A percentile compares a stretch with the other conserved stretches of the same genome.
phyloP scores from a whole-genome alignment of 2,113 vertebrate genomes.

The Raja brachyura region DNA sequence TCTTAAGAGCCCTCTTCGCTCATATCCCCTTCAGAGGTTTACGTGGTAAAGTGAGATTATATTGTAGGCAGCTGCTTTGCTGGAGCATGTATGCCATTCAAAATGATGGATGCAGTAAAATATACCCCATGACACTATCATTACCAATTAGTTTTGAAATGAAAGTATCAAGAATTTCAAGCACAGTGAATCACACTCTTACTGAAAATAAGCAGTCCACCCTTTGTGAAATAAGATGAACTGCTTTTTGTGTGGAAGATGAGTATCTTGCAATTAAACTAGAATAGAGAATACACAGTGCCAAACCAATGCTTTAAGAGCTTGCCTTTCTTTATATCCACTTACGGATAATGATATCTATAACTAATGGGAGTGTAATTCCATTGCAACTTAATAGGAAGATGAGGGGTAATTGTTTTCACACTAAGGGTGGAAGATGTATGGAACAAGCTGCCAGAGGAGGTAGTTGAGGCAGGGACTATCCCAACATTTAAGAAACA shows the following conservation, averaged over 20 bases:
- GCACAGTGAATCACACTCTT: background rate
- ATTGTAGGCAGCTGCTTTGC: background rate
- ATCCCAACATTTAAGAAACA: too few relatives aligned
- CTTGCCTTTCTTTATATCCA: background rate
- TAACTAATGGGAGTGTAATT: background rate
- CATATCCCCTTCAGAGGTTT: background rate
- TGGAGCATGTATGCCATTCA: background rate
- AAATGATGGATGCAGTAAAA: constrained; percentile 1
- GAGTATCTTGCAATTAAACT: background rate
- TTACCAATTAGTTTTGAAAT: background rate
- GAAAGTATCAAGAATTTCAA: background rate
- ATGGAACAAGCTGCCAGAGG: too few relatives aligned
- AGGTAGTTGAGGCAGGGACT: too few relatives aligned
- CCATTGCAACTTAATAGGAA: background rate
- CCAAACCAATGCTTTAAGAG: background rate
- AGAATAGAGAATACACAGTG: background rate
- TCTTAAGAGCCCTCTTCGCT: background rate
- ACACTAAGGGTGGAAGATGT: too few relatives aligned
- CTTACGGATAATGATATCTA: background rate
- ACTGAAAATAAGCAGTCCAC: background rate
- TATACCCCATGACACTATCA: background rate
- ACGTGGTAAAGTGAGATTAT: background rate
- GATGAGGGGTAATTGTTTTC: too few relatives aligned
- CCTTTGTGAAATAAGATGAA: background rate
- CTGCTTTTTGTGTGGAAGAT: background rate